Conservation (phyloP, 92 coral and sea anemone species). For the Pocillopora grandis region DNA sequence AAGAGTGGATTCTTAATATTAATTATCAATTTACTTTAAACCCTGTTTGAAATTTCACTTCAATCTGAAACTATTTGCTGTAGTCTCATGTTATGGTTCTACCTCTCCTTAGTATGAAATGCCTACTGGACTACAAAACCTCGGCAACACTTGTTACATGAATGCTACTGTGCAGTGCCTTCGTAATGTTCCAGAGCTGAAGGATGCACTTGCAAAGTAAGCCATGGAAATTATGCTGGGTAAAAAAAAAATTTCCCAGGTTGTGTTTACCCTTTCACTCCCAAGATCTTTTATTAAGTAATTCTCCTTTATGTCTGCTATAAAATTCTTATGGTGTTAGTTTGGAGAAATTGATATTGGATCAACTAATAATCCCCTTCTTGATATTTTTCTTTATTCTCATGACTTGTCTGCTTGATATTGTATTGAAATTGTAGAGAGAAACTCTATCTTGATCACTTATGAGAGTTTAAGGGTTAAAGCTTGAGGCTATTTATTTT, state of each 20-base stretch:
- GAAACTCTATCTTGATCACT: no score
- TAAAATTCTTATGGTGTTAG: no score
- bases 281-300: no score
- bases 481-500: no score
- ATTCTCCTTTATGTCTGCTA: no score
- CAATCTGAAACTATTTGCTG: background rate
- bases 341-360: no score
- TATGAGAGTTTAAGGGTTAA: no score
- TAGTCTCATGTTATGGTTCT: background rate
- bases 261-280: no score
- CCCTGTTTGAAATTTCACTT: background rate
- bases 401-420: no score
- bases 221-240: background rate
- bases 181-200: constrained; percentile 91
- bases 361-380: no score
- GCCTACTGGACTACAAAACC: constrained; percentile 93
- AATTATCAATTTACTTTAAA: background rate
- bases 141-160: constrained; percentile 99
- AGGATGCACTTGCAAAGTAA: constrained; percentile 67
- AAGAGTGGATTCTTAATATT: constrained; percentile 31
- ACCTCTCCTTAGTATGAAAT: constrained; percentile 66
- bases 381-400: no score
- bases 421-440: no score
- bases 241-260: background rate
- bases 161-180: constrained; percentile 97